Evolutionary conservation across 2,113 vertebrate species (phyloP).

Genomic region (Poeciliopsis prolifica): DNA sequence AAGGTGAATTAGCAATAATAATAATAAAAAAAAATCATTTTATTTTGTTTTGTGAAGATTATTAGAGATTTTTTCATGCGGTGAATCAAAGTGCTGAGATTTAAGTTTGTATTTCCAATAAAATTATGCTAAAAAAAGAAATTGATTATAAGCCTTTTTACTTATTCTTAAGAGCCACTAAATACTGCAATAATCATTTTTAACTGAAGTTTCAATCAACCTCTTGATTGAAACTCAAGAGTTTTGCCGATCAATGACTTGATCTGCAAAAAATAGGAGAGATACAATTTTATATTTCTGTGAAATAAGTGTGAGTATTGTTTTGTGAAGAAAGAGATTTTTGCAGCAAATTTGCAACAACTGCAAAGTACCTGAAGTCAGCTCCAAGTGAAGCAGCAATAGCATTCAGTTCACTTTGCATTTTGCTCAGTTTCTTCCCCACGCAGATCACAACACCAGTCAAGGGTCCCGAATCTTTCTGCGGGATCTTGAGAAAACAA

Average conservation of each 20-base stretch:
- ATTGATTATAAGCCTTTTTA: too few species aligned
- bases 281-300: neutral
- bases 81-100: too few species aligned
- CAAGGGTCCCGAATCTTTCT: conserved; percentile 78
- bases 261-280: neutral
- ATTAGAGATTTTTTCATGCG: too few species aligned
- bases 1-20: too few species aligned
- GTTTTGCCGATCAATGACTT: neutral
- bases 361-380: conserved; percentile 88
- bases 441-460: conserved; percentile 87
- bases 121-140: too few species aligned
- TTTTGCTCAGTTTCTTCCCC: conserved; percentile 93
- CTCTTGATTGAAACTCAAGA: neutral
- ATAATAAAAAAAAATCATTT: too few species aligned
- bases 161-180: too few species aligned
- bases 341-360: neutral
- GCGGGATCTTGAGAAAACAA: conserved; percentile 39
- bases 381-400: conserved; percentile 92
- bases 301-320: neutral
- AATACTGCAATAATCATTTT: too few species aligned
- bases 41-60: too few species aligned
- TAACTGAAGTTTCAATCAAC: neutral
- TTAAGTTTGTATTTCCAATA: too few species aligned
- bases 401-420: conserved; percentile 90
- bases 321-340: neutral